Base-by-base conservation (phyloP, 2,888 invertebrate species). In the Oxystoma pomonae region DNA sequence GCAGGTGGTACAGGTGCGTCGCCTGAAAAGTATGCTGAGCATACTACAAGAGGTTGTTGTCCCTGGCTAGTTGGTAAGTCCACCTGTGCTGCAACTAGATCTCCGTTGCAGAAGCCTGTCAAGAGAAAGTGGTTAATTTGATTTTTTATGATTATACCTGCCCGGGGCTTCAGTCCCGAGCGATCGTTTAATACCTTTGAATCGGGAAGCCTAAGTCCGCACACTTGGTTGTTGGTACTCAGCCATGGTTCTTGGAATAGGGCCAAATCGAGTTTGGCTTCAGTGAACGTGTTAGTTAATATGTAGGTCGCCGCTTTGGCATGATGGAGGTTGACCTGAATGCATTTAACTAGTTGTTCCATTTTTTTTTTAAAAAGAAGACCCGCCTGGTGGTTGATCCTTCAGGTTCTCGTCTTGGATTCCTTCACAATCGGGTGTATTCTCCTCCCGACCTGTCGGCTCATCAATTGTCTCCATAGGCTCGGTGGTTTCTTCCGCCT, bases 1-100 rank as follows among this genome's bases (percentile, higher is more conserved):
- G 16, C 17, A 7, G 53, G 53, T 16, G 53, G 53, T 16, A 19
- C n/a, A 3, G 17, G 53, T 55, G 56, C 61, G 3, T 57, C 50
- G 2, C 50, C 61, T 20, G 57, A 50, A 20, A 61, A 61, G 56
- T 61, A 61, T 3, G 61, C 57, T 1, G 51, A 61, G 35, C 61
- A n/a, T 5, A 57, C 57, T 51, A 35, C 12, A 3, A 35, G 35
- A 7, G 35, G 35, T 35, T 35, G 35, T 35, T 35, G 35, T 35
- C 35, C 35, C 5, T 12, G 5, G 35, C 35, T 12, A 12, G 35
- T 35, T 35, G 3, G 3, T 3, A 35, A 7, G 20, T 57, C 57
- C 57, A 57, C 21, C 21, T 21, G 20, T 3, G 7, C 22, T 5
- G 20, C 22, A 1, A 21, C 12, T 21, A 57, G 20, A 21, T 57